Evolutionary conservation across 2,113 vertebrate genomes (phyloP).

Genomic region (Indicator indicator): DNA sequence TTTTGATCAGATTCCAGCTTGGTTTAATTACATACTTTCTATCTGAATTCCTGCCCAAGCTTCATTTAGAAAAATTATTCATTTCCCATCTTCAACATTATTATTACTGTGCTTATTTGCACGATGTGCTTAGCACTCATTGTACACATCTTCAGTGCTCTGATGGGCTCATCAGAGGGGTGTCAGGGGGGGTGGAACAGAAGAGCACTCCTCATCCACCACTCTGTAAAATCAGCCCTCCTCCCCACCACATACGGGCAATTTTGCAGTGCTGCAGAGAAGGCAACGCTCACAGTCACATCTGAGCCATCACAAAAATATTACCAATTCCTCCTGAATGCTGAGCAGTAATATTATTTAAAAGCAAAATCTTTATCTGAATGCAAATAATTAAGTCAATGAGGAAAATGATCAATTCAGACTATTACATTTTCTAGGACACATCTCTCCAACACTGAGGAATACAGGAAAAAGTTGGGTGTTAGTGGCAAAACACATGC

Average conservation of each 20-base stretch:
- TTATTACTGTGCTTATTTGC: constrained; percentile 64
- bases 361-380: not conserved
- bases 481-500: not conserved
- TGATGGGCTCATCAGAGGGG: constrained; percentile 34
- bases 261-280: not conserved
- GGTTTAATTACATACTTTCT: constrained; percentile 64
- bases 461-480: not conserved
- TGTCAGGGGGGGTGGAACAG: not conserved
- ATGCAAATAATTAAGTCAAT: not conserved
- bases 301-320: not conserved
- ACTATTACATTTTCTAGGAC: not conserved
- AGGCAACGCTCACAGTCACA: not conserved
- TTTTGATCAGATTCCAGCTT: constrained; percentile 56
- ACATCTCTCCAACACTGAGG: not conserved
- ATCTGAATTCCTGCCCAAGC: constrained; percentile 62
- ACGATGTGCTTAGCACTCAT: constrained; percentile 46
- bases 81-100: constrained; percentile 61
- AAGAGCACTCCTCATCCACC: not conserved
- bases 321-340: not conserved
- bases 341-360: not conserved
- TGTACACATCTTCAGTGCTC: constrained; percentile 9
- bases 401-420: not conserved
- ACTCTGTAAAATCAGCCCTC: constrained; percentile 10
- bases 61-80: constrained; percentile 70
- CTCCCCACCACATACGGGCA: not conserved